These are phyloP conservation scores for Trachemys scripta DNA, from an alignment of 2,113 vertebrate species.

Conservation along the genomic window DNA sequence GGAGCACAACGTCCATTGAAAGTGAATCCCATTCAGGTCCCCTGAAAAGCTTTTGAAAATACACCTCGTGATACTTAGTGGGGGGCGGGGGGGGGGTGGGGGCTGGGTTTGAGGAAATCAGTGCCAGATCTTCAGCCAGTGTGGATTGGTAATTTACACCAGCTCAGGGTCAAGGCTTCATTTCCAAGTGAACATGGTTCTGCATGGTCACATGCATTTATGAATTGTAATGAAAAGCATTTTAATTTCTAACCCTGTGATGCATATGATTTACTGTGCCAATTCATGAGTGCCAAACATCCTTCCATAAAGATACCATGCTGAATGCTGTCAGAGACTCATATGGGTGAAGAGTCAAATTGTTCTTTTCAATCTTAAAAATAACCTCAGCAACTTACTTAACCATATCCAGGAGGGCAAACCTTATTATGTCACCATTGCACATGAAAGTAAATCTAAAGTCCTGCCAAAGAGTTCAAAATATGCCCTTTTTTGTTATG, in stretches of 20 bases:
- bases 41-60: not conserved
- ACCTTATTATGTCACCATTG: not conserved
- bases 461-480: conserved; percentile 14
- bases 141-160: not conserved
- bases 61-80: not conserved
- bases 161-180: not conserved
- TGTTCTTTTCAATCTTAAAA: not conserved
- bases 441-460: not conserved
- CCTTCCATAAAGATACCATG: not conserved
- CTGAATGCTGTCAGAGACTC: not conserved
- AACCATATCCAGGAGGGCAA: conserved; percentile 11
- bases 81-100: too few species aligned
- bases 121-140: conserved; percentile 9
- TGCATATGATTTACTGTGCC: not conserved
- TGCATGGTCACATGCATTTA: conserved; percentile 22
- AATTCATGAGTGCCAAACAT: conserved; percentile 13
- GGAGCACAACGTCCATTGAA: not conserved
- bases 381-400: not conserved
- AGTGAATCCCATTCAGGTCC: not conserved
- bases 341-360: not conserved
- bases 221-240: not conserved
- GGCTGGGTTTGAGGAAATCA: not conserved
- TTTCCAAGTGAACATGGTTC: not conserved
- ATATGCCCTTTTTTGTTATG: conserved; percentile 41
- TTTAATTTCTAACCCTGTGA: not conserved